Base-by-base conservation (phyloP, 2,888 invertebrate genomes). In the Iselma pallidipennis region DNA sequence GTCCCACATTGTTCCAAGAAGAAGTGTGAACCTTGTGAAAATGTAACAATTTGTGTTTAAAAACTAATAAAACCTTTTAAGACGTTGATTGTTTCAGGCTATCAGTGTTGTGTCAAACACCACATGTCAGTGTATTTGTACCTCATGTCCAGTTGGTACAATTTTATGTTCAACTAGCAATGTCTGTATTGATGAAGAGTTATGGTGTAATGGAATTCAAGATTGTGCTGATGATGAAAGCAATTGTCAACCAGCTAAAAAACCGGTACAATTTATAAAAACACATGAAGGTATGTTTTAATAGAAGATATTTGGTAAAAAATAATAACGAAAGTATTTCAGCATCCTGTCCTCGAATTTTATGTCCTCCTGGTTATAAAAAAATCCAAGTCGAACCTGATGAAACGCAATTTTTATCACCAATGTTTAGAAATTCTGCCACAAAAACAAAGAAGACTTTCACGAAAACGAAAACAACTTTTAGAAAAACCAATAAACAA, bases 171-270 rank as follows among this genome's bases (percentile, higher is more conserved):
- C 89, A 1, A 90, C 91, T 0, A 90, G 89, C 76, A 88, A 89
- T 61, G 83, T 89, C 55, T 94, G 94, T 74, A 85, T 94, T 14
- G 83, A 88, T 0, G 84, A 86, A 42, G 81, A 85, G 0, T 82
- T 85, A 12, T 94, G 94, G 94, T 95, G 95, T 76, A 89, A 95
- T 76, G 93, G 92, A 0, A 82, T 92, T 0, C 85, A 87, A 65
- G 90, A 95, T 79, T 95, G 95, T 72, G 88, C 91, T 0, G 94
- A 94, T 74, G 95, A 95, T 78, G 95, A 95, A 80, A 79, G 81
- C 1, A 82, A 87, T 60, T 95, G 94, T 71, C 74, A 77, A 29
- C 78, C 81, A 19, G 74, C 79, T 4, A 16, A 49, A 7, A 9
- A 42, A 42, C 58, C 56, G 76, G 88, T 85, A 91, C 57, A 88